Percentiles rank a stretch among this genome's conserved stretches.
These are phyloP conservation scores for Pterocles orientalis DNA, from an alignment of 2,113 vertebrate species.

Conservation along the genomic window DNA sequence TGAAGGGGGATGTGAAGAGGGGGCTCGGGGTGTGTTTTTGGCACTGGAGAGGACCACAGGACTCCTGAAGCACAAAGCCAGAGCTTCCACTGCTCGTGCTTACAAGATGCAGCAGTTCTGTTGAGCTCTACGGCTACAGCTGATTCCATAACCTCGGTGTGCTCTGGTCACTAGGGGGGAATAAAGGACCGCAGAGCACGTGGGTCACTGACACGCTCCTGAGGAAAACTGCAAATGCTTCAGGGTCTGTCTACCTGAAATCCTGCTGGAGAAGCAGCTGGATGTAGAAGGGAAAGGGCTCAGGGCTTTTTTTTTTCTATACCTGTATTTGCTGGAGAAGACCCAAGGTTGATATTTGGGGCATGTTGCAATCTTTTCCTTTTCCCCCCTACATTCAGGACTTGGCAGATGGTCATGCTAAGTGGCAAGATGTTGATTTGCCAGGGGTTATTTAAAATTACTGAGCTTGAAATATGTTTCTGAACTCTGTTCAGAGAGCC, in stretches of 20 bases:
- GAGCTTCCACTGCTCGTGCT: background rate
- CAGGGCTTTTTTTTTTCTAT: background rate
- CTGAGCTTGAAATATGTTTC: background rate
- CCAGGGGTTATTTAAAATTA: background rate
- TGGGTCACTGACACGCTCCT: background rate
- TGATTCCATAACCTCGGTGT: background rate
- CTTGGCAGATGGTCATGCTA: background rate
- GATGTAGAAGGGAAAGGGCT: background rate
- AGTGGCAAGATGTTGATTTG: background rate
- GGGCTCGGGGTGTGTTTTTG: background rate
- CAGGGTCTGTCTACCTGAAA: background rate
- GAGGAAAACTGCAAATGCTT: background rate
- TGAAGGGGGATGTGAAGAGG: fast-evolving
- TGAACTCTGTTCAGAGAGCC: background rate
- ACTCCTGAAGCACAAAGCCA: background rate
- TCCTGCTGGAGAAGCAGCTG: background rate
- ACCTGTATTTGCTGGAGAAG: background rate
- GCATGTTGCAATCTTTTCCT: background rate
- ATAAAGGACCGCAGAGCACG: background rate
- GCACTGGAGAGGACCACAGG: background rate
- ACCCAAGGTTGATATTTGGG: background rate
- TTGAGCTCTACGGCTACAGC: background rate
- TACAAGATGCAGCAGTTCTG: background rate
- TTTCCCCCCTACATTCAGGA: background rate
- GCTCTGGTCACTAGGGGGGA: slow-evolving; percentile 43